Conservation (phyloP, 2,888 invertebrate genomes). For the Strigamia maritima region DNA sequence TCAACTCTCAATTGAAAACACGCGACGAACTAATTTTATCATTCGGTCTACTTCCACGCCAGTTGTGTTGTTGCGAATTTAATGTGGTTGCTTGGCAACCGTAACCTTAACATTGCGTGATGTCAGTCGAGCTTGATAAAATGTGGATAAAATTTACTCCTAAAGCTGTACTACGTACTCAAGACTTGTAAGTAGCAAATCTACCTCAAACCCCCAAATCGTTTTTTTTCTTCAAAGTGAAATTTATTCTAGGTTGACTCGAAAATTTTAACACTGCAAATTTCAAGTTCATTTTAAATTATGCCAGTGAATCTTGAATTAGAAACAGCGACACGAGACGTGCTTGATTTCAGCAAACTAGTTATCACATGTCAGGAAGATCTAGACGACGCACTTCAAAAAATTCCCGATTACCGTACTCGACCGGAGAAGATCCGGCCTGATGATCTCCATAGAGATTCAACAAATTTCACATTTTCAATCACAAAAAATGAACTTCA, state of each 20-base stretch:
- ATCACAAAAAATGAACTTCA: conserved; percentile 66
- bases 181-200: neutral
- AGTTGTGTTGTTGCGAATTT: neutral
- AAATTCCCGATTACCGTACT: conserved; percentile 85
- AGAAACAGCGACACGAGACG: conserved; percentile 71
- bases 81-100: neutral
- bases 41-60: neutral
- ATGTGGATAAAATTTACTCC: neutral
- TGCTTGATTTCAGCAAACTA: conserved; percentile 78
- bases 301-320: conserved; percentile 75
- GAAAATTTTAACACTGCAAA: neutral
- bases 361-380: conserved; percentile 76
- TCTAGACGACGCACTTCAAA: conserved; percentile 74
- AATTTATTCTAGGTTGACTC: neutral
- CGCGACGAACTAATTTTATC: neutral
- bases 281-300: conserved; percentile 40
- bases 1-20: neutral
- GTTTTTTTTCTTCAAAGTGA: too few relatives aligned
- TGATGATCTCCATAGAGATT: conserved; percentile 74
- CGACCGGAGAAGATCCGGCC: conserved; percentile 75
- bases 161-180: neutral
- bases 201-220: neutral
- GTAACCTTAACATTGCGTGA: neutral
- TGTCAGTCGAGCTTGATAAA: neutral
- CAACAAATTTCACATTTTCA: conserved; percentile 53